These are phyloP conservation scores for Eristalis tenax DNA, from an alignment of 2,888 invertebrate species.

Conservation along the genomic window DNA sequence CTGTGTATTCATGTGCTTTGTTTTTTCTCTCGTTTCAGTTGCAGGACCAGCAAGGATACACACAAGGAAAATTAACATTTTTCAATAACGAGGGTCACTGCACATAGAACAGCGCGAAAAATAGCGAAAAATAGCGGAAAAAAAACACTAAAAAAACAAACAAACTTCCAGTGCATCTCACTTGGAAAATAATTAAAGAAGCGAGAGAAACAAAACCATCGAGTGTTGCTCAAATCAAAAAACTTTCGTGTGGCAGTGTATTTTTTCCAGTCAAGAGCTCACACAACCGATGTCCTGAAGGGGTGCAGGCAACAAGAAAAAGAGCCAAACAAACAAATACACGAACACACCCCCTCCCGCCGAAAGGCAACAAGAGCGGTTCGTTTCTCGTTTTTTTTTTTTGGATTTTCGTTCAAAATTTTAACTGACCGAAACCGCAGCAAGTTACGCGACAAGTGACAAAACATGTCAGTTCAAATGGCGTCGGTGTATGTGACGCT, in stretches of 20 bases:
- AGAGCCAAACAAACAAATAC: slow-evolving; percentile 4
- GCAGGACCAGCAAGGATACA: slow-evolving; percentile 42
- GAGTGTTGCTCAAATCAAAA: slow-evolving; percentile 37
- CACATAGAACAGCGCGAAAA: slow-evolving; percentile 34
- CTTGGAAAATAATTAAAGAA: slow-evolving; percentile 5
- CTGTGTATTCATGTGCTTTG: slow-evolving; percentile 16
- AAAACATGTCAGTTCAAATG: slow-evolving; percentile 48
- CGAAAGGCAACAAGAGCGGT: no score
- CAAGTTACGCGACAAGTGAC: not conserved
- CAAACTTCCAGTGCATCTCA: not conserved
- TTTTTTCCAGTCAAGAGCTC: not conserved
- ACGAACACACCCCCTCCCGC: no score
- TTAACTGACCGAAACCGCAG: not conserved
- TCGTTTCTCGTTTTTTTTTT: slow-evolving; percentile 1
- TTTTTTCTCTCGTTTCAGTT: slow-evolving; percentile 2
- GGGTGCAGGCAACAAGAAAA: not conserved
- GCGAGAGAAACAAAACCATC: not conserved
- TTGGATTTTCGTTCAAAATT: slow-evolving; percentile 6
- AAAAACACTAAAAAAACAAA: slow-evolving; percentile 1
- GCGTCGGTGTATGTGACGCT: slow-evolving; percentile 49
- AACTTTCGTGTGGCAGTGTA: not conserved
- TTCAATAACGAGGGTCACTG: slow-evolving; percentile 67
- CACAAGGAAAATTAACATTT: slow-evolving; percentile 46
- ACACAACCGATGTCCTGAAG: not conserved
- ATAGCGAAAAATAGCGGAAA: slow-evolving; percentile 10